Evolutionary conservation across 2,113 vertebrate species (phyloP).

Genomic region (Monarcha castaneiventris): DNA sequence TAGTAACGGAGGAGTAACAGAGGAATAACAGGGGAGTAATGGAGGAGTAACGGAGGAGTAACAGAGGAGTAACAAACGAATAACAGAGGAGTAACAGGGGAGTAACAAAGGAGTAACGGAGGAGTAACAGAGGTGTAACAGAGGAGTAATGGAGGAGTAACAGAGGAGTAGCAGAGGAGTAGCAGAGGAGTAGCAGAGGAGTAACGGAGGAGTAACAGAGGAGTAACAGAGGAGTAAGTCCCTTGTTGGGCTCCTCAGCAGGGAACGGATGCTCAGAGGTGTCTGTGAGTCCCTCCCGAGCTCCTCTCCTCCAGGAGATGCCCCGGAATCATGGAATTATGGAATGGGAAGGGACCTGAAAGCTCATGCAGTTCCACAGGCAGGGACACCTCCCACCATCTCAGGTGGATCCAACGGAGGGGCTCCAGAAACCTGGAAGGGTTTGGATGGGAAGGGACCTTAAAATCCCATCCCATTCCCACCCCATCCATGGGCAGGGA

Average conservation of each 20-base stretch:
- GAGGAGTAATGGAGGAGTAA: neutral
- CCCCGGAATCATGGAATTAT: neutral
- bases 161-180: neutral
- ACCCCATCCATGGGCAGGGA: neutral
- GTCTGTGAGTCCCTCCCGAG: neutral
- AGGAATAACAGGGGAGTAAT: neutral
- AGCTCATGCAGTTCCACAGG: no score
- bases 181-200: no score
- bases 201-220: neutral
- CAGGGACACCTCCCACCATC: no score
- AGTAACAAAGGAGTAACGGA: no score
- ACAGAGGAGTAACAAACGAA: no score
- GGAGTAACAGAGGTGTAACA: neutral
- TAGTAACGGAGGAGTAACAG: neutral
- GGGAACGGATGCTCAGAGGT: neutral
- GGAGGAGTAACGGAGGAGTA: neutral
- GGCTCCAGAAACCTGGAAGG: neutral
- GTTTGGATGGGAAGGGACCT: neutral
- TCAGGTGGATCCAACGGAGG: neutral
- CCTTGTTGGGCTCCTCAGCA: no score
- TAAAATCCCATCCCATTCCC: neutral
- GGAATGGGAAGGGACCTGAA: no score
- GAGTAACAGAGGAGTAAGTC: neutral
- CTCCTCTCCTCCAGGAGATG: neutral
- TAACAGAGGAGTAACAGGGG: neutral